These are phyloP conservation scores for Rutilus rutilus DNA, from an alignment of 2,113 vertebrate genomes.

Conservation along the genomic window DNA sequence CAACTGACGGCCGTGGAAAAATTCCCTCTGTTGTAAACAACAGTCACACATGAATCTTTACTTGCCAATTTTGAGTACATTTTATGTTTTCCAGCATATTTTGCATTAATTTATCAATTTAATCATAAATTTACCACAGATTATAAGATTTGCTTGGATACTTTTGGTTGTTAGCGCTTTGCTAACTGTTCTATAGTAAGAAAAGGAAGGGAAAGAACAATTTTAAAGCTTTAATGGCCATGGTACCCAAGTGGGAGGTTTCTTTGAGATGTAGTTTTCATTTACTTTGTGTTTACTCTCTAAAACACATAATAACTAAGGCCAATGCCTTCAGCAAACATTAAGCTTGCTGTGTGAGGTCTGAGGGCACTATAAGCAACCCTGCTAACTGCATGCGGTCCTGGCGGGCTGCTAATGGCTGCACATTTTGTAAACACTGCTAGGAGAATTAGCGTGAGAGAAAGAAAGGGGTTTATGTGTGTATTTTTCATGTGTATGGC, in stretches of 20 bases:
- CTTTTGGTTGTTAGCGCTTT: background rate
- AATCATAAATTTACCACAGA: background rate
- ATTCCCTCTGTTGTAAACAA: background rate
- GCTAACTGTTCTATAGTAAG: background rate
- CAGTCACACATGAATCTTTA: background rate
- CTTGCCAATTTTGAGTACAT: background rate
- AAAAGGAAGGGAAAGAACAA: background rate
- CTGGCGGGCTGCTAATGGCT: constrained; percentile 32
- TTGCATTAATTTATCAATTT: background rate
- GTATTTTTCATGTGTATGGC: background rate
- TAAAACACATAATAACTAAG: constrained; percentile 34
- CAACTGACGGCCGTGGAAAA: background rate
- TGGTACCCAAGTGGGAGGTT: constrained; percentile 6
- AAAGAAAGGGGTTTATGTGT: background rate
- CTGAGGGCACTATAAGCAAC: constrained; percentile 12
- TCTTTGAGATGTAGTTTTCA: constrained; percentile 30
- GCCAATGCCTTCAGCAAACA: constrained; percentile 36
- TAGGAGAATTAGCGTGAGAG: background rate
- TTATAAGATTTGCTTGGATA: background rate
- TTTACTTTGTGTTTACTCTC: constrained; percentile 40
- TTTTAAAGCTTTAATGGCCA: background rate
- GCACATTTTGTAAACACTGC: constrained; percentile 10
- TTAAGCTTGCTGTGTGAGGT: background rate
- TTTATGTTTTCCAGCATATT: background rate
- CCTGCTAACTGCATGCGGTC: constrained; percentile 9